A percentile compares a stretch with the other conserved stretches of the same genome.
Conservation (phyloP, 2,797 vertebrate genomes). For the Echiichthys vipera region DNA sequence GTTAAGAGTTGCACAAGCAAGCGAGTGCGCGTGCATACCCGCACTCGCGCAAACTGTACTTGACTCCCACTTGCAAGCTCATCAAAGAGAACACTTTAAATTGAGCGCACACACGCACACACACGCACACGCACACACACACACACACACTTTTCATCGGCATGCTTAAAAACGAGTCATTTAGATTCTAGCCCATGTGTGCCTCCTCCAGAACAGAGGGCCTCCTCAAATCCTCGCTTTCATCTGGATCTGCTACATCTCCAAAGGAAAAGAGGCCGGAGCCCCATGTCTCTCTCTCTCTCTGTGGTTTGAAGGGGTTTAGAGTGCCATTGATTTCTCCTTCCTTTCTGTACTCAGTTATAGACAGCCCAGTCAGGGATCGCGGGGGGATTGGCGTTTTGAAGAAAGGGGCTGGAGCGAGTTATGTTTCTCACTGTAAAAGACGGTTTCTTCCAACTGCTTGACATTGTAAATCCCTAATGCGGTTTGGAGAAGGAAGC, state of each 20-base stretch:
- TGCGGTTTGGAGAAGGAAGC: conserved; percentile 32
- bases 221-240: conserved; percentile 72
- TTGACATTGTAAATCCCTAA: conserved; percentile 62
- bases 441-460: conserved; percentile 35
- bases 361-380: conserved; percentile 58
- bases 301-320: conserved; percentile 62
- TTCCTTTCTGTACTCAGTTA: conserved; percentile 51
- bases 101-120: conserved; percentile 23
- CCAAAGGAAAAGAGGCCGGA: conserved; percentile 59
- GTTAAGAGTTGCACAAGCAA: conserved; percentile 45
- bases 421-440: conserved; percentile 57
- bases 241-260: conserved; percentile 70
- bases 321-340: conserved; percentile 76
- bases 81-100: conserved; percentile 69
- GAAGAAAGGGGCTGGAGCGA: conserved; percentile 49
- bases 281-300: conserved; percentile 50
- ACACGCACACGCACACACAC: conserved; percentile 4
- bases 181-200: conserved; percentile 67
- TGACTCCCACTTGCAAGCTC: conserved; percentile 65
- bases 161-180: conserved; percentile 55
- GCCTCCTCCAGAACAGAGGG: conserved; percentile 49
- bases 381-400: conserved; percentile 60
- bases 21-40: conserved; percentile 8
- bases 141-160: conserved; percentile 26
- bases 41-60: conserved; percentile 62